Conservation (phyloP, 2,113 vertebrate species). For the Corydoras maculifer region DNA sequence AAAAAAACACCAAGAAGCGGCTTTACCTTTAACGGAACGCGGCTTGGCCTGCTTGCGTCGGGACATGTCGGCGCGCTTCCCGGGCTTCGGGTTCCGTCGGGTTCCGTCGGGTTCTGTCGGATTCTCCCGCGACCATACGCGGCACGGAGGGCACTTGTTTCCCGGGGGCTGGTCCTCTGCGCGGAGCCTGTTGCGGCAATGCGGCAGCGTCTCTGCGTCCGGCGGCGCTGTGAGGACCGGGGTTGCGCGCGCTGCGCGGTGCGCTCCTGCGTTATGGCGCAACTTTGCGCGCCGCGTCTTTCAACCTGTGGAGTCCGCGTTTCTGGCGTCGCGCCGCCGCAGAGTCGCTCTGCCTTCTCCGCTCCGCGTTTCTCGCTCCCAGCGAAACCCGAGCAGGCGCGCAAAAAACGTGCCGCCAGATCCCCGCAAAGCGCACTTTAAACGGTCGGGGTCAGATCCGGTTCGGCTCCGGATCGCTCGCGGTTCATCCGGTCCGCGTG, state of each 20-base stretch:
- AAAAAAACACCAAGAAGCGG: conserved; percentile 37
- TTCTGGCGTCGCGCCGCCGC: neutral
- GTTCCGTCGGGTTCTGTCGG: conserved; percentile 53
- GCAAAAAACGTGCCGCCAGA: conserved; percentile 48
- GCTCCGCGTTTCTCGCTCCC: too few species aligned
- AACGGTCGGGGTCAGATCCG: neutral
- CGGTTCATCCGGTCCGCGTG: conserved; percentile 21
- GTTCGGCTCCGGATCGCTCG: conserved; percentile 29
- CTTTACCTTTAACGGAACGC: conserved; percentile 93
- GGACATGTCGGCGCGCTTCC: conserved; percentile 76
- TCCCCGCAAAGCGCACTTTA: conserved; percentile 36
- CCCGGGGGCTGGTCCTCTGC: conserved; percentile 44
- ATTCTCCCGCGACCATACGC: conserved; percentile 53
- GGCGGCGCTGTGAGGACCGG: conserved; percentile 26
- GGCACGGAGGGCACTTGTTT: conserved; percentile 43
- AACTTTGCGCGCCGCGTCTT: conserved; percentile 31
- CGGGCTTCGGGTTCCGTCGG: conserved; percentile 51
- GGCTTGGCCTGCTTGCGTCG: conserved; percentile 97
- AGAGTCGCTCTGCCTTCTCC: too few species aligned
- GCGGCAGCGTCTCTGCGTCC: conserved; percentile 72
- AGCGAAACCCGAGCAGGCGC: neutral
- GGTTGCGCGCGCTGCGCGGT: conserved; percentile 21
- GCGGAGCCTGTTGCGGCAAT: conserved; percentile 96
- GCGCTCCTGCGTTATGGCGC: conserved; percentile 34
- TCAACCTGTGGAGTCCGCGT: conserved; percentile 65